Base-by-base conservation (phyloP, 2,797 vertebrate species). In the Bovichtus variegatus region DNA sequence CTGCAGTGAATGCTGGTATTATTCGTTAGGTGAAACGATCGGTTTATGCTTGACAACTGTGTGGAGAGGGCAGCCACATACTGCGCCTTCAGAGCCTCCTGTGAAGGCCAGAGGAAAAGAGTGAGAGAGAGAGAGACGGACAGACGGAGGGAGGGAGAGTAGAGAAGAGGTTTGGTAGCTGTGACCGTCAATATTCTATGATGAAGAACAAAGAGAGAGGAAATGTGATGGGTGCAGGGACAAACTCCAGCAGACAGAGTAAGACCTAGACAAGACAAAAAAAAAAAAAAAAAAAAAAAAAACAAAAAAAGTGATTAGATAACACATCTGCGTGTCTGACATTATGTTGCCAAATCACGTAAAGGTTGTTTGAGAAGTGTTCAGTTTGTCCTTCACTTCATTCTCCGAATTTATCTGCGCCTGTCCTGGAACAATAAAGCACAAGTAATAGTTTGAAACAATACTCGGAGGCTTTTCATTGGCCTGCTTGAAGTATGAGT, bases 81-180 rank as follows among this genome's bases (percentile, higher is more conserved):
- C 89, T 90, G 89, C 6, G 89, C 85, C 78, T 31, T 84, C 79
- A 90, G 84, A 90, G 88, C 85, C 87, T 90, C 89, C 90, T n/a
- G 75, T 59, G 80, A 89, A 83, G 86, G 88, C 82, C 77, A 71
- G 65, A 78, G 74, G 64, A 46, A 64, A 64, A n/a, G 55, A 64
- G 75, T 76, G 55, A 44, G 40, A 53, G 65, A 46, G 60, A 50
- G 31, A 36, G 19, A 40, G 19, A 47, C 55, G 38, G 60, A 21
- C 4, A 9, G 62, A 36, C n/a, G 2, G 46, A 71, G 59, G 10
- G 63, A 47, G 46, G 5, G 46, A 29, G 40, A 27, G 76, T n/a
- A 46, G 62, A 29, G 57, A 34, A 62, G 76, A 76, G 88, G 49
- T 80, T 75, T 31, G 55, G 78, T 71, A 9, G 72, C 76, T 59